Evolutionary conservation across 2,888 invertebrate genomes (phyloP).

Genomic region (Microdon myrmicae): DNA sequence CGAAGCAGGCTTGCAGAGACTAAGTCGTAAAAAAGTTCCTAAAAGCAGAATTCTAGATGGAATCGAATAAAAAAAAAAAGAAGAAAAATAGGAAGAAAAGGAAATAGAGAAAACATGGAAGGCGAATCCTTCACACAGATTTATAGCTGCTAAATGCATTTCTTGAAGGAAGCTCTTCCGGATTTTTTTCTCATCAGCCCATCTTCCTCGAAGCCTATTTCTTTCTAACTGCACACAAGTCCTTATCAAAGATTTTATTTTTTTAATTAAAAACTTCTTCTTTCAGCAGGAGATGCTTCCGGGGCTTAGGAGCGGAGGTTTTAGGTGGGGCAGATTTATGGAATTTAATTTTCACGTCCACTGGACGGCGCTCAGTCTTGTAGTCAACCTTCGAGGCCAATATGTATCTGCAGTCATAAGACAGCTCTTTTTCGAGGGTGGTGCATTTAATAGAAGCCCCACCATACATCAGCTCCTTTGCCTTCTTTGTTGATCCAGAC

Average conservation of each 20-base stretch:
- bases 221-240: constrained; percentile 35
- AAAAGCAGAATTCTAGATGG: too few relatives aligned
- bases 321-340: constrained; percentile 26
- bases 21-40: constrained; percentile 24
- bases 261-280: constrained; percentile 51
- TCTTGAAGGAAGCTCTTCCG: constrained; percentile 21
- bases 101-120: constrained; percentile 14
- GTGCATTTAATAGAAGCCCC: constrained; percentile 34
- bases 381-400: too few relatives aligned
- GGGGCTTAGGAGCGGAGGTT: neutral
- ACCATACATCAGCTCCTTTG: constrained; percentile 29
- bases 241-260: constrained; percentile 46
- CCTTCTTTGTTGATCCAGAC: constrained; percentile 51
- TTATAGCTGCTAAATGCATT: constrained; percentile 47
- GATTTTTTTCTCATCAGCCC: constrained; percentile 34
- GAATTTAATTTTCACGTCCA: constrained; percentile 48
- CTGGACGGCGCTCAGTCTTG: constrained; percentile 7
- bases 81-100: neutral
- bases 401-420: constrained; percentile 32
- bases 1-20: constrained; percentile 29
- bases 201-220: constrained; percentile 32
- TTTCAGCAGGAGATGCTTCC: constrained; percentile 27
- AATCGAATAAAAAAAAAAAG: constrained; percentile 1
- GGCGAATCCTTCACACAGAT: constrained; percentile 26
- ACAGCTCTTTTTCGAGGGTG: constrained; percentile 16